Conservation (phyloP, 2,888 invertebrate genomes). For the Tachystola acroxantha region DNA sequence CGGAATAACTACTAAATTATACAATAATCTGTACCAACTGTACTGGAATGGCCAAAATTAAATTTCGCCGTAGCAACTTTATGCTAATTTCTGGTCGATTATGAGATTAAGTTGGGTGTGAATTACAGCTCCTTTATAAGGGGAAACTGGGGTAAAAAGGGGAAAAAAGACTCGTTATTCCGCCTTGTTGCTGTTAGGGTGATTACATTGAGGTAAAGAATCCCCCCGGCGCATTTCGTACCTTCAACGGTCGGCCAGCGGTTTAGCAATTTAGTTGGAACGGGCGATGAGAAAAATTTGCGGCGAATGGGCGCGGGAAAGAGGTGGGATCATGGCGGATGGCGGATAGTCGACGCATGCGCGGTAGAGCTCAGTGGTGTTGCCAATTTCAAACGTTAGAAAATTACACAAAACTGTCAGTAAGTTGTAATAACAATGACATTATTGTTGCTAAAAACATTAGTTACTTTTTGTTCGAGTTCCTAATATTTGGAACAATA, state of each 20-base stretch:
- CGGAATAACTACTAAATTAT: constrained; percentile 33
- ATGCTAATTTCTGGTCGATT: constrained; percentile 51
- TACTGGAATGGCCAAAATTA: constrained; percentile 22
- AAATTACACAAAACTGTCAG: too few species aligned
- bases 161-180: constrained; percentile 52
- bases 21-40: constrained; percentile 26
- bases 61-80: constrained; percentile 31
- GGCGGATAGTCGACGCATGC: constrained; percentile 11
- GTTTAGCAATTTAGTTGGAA: constrained; percentile 68
- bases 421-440: too few species aligned
- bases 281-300: constrained; percentile 66
- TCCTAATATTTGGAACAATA: too few species aligned
- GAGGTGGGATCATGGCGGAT: constrained; percentile 18
- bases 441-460: too few species aligned
- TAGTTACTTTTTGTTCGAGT: too few species aligned
- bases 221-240: constrained; percentile 51
- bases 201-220: constrained; percentile 55
- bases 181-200: constrained; percentile 55
- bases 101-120: constrained; percentile 52
- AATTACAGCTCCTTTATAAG: constrained; percentile 30
- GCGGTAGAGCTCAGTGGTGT: background rate
- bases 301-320: constrained; percentile 30
- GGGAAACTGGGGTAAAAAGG: constrained; percentile 12
- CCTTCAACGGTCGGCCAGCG: constrained; percentile 53
- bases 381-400: too few species aligned